Evolutionary conservation across 2,888 invertebrate genomes (phyloP).

Genomic region (Stomorhina lunata): DNA sequence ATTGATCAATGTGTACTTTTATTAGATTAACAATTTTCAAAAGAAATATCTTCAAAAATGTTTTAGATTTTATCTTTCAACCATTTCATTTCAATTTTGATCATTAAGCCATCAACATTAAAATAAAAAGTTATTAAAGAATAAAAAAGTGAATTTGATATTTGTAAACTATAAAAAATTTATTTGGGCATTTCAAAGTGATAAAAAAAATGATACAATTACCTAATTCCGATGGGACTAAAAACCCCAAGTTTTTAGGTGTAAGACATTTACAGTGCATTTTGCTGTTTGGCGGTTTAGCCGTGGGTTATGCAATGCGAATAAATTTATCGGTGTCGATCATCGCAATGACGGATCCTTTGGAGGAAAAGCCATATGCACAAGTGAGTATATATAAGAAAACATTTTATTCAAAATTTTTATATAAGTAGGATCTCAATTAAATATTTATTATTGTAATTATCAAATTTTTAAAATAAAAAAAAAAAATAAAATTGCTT

Average conservation of each 20-base stretch:
- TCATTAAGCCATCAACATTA: background rate
- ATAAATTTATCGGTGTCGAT: slow-evolving; percentile 87
- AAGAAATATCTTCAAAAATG: background rate
- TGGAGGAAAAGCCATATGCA: slow-evolving; percentile 74
- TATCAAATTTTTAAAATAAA: background rate
- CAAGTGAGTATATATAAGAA: slow-evolving; percentile 70
- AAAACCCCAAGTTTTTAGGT: slow-evolving; percentile 76
- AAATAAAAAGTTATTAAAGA: background rate
- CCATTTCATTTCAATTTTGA: background rate
- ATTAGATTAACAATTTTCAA: background rate
- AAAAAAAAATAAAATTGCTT: too few species aligned
- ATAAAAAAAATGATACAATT: background rate
- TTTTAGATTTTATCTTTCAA: background rate
- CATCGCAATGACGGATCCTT: slow-evolving; percentile 85
- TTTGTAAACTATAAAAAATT: too few species aligned
- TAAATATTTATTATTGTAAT: background rate
- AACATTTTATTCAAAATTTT: background rate
- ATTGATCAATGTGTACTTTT: background rate
- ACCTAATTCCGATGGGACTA: slow-evolving; percentile 12
- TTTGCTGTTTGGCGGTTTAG: slow-evolving; percentile 83
- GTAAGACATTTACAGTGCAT: slow-evolving; percentile 84
- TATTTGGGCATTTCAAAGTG: too few species aligned
- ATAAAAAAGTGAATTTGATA: background rate
- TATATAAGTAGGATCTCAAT: background rate
- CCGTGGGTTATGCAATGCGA: slow-evolving; percentile 84